These are phyloP conservation scores for Craseonycteris thonglongyai DNA, from an alignment of 2,113 vertebrate genomes.

Conservation along the genomic window DNA sequence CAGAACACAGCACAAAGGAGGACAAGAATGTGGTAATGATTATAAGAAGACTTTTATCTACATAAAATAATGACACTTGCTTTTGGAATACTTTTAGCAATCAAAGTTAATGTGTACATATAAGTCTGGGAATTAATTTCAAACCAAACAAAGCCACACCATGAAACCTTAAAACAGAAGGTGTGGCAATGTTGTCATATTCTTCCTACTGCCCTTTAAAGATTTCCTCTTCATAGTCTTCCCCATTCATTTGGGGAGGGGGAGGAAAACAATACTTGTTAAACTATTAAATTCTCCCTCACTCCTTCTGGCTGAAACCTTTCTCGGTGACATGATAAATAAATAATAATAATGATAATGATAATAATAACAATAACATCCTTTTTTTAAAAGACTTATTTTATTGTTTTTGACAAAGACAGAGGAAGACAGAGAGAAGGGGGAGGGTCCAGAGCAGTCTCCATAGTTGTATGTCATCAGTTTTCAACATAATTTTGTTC, in stretches of 20 bases:
- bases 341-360: neutral
- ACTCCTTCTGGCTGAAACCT: neutral
- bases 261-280: neutral
- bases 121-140: neutral
- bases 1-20: neutral
- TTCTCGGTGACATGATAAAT: neutral
- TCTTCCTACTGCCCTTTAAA: neutral
- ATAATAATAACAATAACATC: neutral
- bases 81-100: neutral
- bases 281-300: neutral
- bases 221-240: neutral
- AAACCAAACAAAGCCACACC: neutral
- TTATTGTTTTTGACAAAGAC: no score
- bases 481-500: no score
- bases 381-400: no score
- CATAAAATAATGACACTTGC: neutral
- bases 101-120: neutral
- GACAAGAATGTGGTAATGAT: neutral
- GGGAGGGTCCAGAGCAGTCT: no score
- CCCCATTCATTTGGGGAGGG: neutral
- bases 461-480: no score
- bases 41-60: neutral
- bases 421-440: no score
- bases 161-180: neutral
- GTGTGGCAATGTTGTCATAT: neutral